A percentile compares a stretch with the other conserved stretches of the same genome.
Evolutionary conservation across 2,113 vertebrate genomes (phyloP).

Genomic region (Jaculus jaculus): DNA sequence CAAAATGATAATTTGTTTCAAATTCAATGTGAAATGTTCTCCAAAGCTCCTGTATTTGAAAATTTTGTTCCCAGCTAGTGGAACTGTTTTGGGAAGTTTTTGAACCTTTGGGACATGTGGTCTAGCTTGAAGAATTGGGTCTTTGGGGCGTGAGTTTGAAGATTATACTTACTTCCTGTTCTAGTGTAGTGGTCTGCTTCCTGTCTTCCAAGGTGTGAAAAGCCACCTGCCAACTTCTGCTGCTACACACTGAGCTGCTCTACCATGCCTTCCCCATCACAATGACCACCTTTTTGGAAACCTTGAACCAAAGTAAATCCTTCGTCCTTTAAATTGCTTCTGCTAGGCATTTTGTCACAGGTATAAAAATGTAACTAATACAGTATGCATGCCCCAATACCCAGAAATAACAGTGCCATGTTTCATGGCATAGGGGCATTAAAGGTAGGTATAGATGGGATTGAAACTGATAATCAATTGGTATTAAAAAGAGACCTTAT

Average conservation of each 20-base stretch:
- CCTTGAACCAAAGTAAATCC: background rate
- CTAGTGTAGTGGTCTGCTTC: background rate
- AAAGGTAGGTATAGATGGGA: background rate
- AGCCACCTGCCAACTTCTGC: background rate
- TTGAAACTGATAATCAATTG: background rate
- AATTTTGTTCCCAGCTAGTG: background rate
- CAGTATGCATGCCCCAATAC: background rate
- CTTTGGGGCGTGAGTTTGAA: background rate
- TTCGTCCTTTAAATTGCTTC: background rate
- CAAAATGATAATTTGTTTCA: too few species aligned
- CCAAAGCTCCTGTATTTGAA: background rate
- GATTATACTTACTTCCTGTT: background rate
- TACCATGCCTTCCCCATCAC: background rate
- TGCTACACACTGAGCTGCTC: background rate
- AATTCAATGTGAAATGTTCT: background rate
- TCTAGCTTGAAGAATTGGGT: background rate
- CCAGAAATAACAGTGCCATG: background rate
- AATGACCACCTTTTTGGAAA: too few species aligned
- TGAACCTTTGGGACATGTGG: background rate
- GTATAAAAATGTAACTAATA: background rate
- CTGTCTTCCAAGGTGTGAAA: background rate
- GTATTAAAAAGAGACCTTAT: background rate
- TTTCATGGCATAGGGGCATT: background rate
- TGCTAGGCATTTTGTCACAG: background rate
- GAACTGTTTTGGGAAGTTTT: background rate